Base-by-base conservation (phyloP, 2,113 vertebrate genomes). In the Channa maculata region DNA sequence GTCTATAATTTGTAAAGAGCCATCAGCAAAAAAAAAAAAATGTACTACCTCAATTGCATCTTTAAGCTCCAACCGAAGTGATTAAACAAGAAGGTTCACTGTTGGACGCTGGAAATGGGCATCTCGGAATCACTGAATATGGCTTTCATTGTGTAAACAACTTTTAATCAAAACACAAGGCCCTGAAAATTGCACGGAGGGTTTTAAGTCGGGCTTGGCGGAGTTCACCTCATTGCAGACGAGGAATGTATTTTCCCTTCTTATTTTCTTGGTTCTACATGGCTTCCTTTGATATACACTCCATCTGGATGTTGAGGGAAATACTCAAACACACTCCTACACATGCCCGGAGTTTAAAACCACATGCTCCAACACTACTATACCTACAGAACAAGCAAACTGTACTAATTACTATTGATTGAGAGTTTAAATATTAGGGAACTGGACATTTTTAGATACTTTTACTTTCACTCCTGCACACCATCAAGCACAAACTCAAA, bases 181-280 rank as follows among this genome's bases (percentile, higher is more conserved):
- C 74, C 14, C 66, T 58, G 57, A 51, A 72, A 73, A 75, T 37
- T 65, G 70, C 36, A 39, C 11, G 37, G 64, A 71, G 64, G 39
- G 69, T 90, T 78, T 79, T 54, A 76, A 65, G 70, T 54, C 38
- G 36, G 55, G 71, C 77, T 80, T 44, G 82, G 66, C 43, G 37
- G 71, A 84, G 79, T 70, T 79, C 82, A 89, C 82, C 80, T 91
- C 85, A 83, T 79, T 92, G 78, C 88, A 89, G 73, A 77, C 0
- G 37, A 86, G 89, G 88, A 91, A 93, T 92, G 82, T 11, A 52
- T 86, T 86, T 76, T 75, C 75, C 55, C 87, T 88, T 76, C 79
- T 52, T 89, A 79, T 93, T 92, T 94, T 91, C 83, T 84, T 82
- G 87, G 90, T 92, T 91, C 91, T 77, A 80, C 91, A 82, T 87